A percentile compares a stretch with the other conserved stretches of the same genome.
Evolutionary conservation across 2,888 invertebrate species (phyloP).

Genomic region (Bellardia bayeri): DNA sequence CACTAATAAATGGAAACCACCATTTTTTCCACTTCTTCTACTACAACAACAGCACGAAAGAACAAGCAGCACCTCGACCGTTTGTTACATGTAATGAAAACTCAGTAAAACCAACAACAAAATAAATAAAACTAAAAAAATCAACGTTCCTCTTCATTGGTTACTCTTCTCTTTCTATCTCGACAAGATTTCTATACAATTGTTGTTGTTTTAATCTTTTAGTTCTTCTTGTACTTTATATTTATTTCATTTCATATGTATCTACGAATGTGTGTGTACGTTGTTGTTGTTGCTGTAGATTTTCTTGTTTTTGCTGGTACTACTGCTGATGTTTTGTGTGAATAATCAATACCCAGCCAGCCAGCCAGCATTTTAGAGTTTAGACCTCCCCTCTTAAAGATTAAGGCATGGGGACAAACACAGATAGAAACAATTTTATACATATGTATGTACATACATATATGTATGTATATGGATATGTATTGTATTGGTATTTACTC

Average conservation of each 20-base stretch:
- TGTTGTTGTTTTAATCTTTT: conserved; percentile 45
- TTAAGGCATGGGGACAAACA: conserved; percentile 18
- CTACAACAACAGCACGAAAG: conserved; percentile 25
- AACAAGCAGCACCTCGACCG: conserved; percentile 54
- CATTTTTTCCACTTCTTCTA: conserved; percentile 57
- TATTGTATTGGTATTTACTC: not conserved
- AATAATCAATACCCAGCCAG: conserved; percentile 67
- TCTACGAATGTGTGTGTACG: conserved; percentile 21
- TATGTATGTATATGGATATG: not conserved
- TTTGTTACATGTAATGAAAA: conserved; percentile 55
- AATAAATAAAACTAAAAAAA: conserved; percentile 43
- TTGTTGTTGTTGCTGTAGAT: conserved; percentile 30
- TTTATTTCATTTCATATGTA: conserved; percentile 44
- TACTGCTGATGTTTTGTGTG: conserved; percentile 40
- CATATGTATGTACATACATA: conserved; percentile 6
- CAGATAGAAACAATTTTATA: conserved; percentile 12
- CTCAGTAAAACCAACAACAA: conserved; percentile 1
- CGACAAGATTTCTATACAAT: conserved; percentile 59
- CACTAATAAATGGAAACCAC: conserved; percentile 57
- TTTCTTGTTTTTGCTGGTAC: conserved; percentile 23
- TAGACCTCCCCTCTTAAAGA: conserved; percentile 60
- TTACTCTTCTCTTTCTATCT: conserved; percentile 69
- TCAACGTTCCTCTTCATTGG: conserved; percentile 73
- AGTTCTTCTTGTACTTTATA: conserved; percentile 48
- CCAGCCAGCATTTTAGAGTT: conserved; percentile 46